These are phyloP conservation scores for Polyommatus icarus DNA, from an alignment of 2,888 invertebrate species.

Conservation along the genomic window DNA sequence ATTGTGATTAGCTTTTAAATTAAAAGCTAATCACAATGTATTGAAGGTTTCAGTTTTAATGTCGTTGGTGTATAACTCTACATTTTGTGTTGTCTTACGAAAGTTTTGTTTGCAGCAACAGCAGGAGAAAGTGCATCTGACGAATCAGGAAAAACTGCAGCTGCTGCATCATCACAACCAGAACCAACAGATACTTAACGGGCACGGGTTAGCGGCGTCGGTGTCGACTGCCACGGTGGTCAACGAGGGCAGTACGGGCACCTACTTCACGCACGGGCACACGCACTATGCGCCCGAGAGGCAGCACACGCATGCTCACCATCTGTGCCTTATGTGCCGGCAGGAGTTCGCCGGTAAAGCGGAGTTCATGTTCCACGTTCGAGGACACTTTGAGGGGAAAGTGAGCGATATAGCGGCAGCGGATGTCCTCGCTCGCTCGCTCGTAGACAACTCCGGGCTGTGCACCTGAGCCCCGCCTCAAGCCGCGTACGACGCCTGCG, in stretches of 20 bases:
- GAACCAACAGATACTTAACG: constrained; percentile 73
- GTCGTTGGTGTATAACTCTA: not conserved
- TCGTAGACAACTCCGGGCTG: constrained; percentile 78
- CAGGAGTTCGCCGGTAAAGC: constrained; percentile 84
- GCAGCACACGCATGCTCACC: constrained; percentile 74
- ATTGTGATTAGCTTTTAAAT: too few relatives aligned
- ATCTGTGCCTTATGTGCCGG: constrained; percentile 83
- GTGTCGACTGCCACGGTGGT: constrained; percentile 72
- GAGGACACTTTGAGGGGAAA: constrained; percentile 83
- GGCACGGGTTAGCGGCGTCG: constrained; percentile 69
- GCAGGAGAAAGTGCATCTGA: constrained; percentile 74
- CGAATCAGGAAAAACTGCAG: constrained; percentile 74
- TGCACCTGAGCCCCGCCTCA: constrained; percentile 78
- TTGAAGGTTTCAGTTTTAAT: too few relatives aligned
- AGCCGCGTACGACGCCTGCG: constrained; percentile 66
- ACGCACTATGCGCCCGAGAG: constrained; percentile 72
- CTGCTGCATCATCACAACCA: constrained; percentile 74
- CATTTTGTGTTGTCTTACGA: not conserved
- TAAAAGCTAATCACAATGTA: too few relatives aligned
- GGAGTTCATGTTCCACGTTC: constrained; percentile 85
- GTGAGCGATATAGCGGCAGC: constrained; percentile 77
- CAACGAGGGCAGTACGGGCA: constrained; percentile 59
- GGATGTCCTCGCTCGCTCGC: constrained; percentile 73
- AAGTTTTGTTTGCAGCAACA: constrained; percentile 51
- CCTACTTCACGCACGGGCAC: constrained; percentile 74